Evolutionary conservation across 2,888 invertebrate genomes (phyloP).

Genomic region (Tetramorium bicarinatum): DNA sequence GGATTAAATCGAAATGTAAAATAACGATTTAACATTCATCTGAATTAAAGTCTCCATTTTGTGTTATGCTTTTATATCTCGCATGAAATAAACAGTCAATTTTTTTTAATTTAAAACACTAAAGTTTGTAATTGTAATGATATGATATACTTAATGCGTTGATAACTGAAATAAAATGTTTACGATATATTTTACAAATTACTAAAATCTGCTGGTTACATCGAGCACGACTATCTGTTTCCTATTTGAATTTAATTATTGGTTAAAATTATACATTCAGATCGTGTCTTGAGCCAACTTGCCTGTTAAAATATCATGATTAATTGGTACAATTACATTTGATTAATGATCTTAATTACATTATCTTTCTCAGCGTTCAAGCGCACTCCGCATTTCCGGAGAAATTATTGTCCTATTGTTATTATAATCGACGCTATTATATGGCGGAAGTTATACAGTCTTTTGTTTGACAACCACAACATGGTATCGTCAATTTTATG

Average conservation of each 20-base stretch:
- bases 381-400: slow-evolving; percentile 12
- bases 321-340: slow-evolving; percentile 72
- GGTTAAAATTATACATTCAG: slow-evolving; percentile 44
- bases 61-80: neutral
- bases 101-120: neutral
- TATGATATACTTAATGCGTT: neutral
- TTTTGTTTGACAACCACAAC: neutral
- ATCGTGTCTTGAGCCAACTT: slow-evolving; percentile 28
- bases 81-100: neutral
- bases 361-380: slow-evolving; percentile 49
- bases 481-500: neutral
- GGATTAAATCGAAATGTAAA: neutral
- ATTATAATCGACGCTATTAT: slow-evolving; percentile 15
- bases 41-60: neutral
- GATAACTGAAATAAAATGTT: neutral
- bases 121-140: neutral
- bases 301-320: slow-evolving; percentile 47
- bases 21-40: neutral
- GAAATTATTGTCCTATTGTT: slow-evolving; percentile 35
- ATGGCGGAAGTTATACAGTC: neutral
- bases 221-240: neutral
- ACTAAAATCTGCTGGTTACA: neutral
- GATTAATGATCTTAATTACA: slow-evolving; percentile 71
- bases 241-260: slow-evolving; percentile 44
- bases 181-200: neutral